Evolutionary conservation across 1,140 invertebrate genomes (phyloP), one percentile per base, ranked within the genome.

Genomic region (Druon quercuslanigerum): DNA sequence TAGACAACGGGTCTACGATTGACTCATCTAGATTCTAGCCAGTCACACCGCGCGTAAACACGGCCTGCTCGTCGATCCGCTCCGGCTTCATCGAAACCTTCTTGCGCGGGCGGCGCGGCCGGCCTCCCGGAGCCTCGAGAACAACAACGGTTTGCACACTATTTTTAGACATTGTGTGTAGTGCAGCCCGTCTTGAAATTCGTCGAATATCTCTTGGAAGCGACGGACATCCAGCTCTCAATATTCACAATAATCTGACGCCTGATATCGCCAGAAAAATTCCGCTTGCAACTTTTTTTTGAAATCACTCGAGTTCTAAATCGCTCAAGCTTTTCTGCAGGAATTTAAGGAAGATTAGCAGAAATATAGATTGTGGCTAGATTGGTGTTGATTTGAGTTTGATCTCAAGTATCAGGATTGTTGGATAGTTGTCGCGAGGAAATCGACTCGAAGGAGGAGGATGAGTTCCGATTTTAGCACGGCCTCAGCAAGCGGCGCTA

Each of bases 1-100:
- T 90, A 90, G 89, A 90, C 88, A 90, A 90, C 85, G 84, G 85
- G 85, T 89, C 88, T 90, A 89, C 87, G 88, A 90, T 90, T 89
- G 89, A 90, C 88, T 90, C 89, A 89, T 90, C 89, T 89, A 89
- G 85, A 83, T 77, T 90, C 89, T 88, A 89, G 85, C 84, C 78
- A 86, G 86, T 86, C 86, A 84, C 83, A 89, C 84, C 70, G 75
- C 79, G 84, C 80, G 84, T 66, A 66, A 66, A 66, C 60, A 57
- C 8, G 19, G 56, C 17, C 19, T 20, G 56, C 17, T 40, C 16
- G 33, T 66, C n/a, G 82, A 84, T 85, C 74, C 77, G 79, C 82
- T 82, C 77, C 75, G 60, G 60, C 60, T 66, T 40, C 60, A 40
- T 66, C 60, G 60, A 66, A 66, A 66, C 33, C 60, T 66, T 66